phyloP scores from a whole-genome alignment of 2,113 vertebrate genomes.

The Microtus pennsylvanicus region DNA sequence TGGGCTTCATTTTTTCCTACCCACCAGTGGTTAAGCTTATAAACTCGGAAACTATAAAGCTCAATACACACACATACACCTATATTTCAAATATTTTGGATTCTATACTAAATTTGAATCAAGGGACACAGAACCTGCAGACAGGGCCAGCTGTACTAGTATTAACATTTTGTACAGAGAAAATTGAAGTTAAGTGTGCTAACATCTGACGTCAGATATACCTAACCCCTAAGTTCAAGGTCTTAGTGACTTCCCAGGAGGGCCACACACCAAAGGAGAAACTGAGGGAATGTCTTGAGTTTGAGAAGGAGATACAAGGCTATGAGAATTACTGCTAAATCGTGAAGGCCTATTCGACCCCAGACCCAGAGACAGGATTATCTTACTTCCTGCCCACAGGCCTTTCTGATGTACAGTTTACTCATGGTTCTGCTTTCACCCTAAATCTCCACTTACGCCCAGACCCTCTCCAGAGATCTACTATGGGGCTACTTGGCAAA shows the following conservation, averaged over 20 bases:
- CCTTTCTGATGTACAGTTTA: neutral
- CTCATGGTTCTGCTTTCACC: neutral
- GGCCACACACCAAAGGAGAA: conserved; percentile 13
- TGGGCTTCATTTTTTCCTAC: neutral
- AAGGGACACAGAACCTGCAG: neutral
- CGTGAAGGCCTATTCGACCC: neutral
- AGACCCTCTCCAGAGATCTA: neutral
- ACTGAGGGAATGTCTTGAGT: neutral
- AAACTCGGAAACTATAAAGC: neutral
- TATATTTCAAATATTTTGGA: neutral
- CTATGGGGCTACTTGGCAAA: neutral
- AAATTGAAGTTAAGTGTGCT: neutral
- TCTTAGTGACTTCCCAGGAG: neutral
- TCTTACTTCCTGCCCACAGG: neutral
- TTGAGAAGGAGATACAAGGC: neutral
- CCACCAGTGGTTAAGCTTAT: neutral
- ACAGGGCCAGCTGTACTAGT: neutral
- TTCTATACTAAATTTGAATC: neutral
- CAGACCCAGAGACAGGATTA: neutral
- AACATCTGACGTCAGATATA: neutral
- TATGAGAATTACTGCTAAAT: neutral
- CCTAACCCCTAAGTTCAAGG: conserved; percentile 30
- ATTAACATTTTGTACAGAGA: neutral
- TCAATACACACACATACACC: neutral
- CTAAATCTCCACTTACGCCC: neutral